A percentile compares a stretch with the other conserved stretches of the same genome.
Evolutionary conservation across 2,888 invertebrate genomes (phyloP).

Genomic region (Julus scanicus): DNA sequence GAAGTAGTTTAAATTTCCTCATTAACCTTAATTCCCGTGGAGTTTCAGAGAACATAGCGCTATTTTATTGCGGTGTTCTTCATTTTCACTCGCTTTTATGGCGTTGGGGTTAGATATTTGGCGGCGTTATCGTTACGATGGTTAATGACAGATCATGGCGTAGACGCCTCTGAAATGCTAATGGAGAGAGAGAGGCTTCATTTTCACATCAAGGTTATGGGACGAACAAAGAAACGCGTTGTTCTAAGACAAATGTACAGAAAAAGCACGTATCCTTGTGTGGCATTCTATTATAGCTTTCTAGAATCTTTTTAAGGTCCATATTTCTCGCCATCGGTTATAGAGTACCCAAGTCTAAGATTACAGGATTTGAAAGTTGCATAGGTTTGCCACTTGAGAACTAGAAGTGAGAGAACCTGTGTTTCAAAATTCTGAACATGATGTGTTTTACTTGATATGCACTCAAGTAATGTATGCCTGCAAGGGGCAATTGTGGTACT

Average conservation of each 20-base stretch:
- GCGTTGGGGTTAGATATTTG: slow-evolving; percentile 26
- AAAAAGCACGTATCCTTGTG: slow-evolving; percentile 5
- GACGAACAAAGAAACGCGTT: slow-evolving; percentile 17
- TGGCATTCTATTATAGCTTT: neutral
- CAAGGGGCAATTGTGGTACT: too few relatives aligned
- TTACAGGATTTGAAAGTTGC: too few relatives aligned
- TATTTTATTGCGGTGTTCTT: slow-evolving; percentile 9
- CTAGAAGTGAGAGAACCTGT: too few relatives aligned
- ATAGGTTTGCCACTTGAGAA: too few relatives aligned
- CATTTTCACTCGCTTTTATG: slow-evolving; percentile 24
- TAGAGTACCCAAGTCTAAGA: neutral
- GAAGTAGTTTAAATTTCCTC: neutral
- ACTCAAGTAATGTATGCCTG: too few relatives aligned
- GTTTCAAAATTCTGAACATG: too few relatives aligned
- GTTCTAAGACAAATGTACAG: neutral
- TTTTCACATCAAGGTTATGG: slow-evolving; percentile 7
- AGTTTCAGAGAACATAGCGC: neutral
- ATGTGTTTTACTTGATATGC: too few relatives aligned
- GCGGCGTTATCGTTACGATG: slow-evolving; percentile 26
- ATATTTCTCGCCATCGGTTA: neutral
- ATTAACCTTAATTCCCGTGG: slow-evolving; percentile 38
- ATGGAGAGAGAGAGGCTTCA: neutral
- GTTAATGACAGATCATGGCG: slow-evolving; percentile 1
- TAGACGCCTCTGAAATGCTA: slow-evolving; percentile 31
- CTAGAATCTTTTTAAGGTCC: neutral